Conservation (phyloP, 2,888 invertebrate genomes). For the Ditylenchus weischeri region DNA sequence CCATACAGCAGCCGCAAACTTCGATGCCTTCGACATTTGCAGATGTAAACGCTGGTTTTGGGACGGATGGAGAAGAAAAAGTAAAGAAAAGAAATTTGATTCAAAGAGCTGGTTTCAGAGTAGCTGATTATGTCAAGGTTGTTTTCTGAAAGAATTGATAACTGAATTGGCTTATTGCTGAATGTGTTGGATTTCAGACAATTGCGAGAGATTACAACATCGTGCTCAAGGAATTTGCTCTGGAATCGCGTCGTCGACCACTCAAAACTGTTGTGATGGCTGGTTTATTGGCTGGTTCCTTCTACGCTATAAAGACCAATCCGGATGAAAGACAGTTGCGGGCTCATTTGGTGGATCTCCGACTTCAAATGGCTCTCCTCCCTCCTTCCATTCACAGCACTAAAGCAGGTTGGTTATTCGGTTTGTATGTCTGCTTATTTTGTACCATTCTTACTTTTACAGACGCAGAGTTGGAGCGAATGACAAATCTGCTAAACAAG, state of each 20-base stretch:
- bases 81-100: no score
- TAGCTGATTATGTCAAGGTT: no score
- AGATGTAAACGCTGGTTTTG: no score
- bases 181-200: conserved; percentile 19
- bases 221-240: conserved; percentile 36
- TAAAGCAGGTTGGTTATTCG: conserved; percentile 34
- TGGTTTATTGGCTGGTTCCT: conserved; percentile 5
- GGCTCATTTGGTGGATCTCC: conserved; percentile 36
- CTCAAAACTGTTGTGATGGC: conserved; percentile 32
- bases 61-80: no score
- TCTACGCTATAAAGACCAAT: conserved; percentile 8
- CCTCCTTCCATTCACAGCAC: conserved; percentile 46
- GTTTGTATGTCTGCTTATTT: not conserved
- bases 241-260: conserved; percentile 38
- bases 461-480: conserved; percentile 32
- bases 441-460: conserved; percentile 6
- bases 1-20: no score
- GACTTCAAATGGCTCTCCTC: conserved; percentile 46
- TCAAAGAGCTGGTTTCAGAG: no score
- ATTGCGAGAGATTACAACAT: conserved; percentile 43
- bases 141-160: no score
- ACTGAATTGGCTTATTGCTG: no score
- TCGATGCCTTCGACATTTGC: no score
- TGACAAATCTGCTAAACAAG: conserved; percentile 38
- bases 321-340: conserved; percentile 37